Conservation (phyloP, 2,888 invertebrate species). For the Eilema griseolum region DNA sequence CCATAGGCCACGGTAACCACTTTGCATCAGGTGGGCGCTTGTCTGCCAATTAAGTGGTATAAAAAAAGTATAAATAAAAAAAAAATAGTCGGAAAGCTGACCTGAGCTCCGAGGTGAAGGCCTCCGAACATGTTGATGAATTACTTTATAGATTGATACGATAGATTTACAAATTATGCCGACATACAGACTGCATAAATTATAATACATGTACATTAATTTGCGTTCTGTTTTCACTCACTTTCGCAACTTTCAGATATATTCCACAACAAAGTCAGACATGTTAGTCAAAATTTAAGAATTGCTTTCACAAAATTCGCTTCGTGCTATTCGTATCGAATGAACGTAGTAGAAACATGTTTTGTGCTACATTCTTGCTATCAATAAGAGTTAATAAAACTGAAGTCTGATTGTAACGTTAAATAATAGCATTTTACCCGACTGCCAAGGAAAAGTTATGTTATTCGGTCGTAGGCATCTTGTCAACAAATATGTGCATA, state of each 20-base stretch:
- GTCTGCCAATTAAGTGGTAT: no score
- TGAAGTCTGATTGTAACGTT: not conserved
- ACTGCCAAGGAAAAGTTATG: no score
- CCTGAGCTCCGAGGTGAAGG: not conserved
- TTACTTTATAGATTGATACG: not conserved
- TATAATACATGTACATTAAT: conserved; percentile 2
- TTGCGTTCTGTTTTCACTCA: conserved; percentile 10
- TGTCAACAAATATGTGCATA: no score
- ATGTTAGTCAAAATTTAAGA: conserved; percentile 37
- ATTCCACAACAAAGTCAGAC: conserved; percentile 16
- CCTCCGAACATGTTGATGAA: not conserved
- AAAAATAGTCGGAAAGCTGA: not conserved
- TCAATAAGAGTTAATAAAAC: not conserved
- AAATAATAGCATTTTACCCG: no score
- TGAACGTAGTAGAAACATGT: not conserved
- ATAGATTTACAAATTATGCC: not conserved
- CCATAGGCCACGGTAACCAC: no score
- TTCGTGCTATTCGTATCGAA: not conserved
- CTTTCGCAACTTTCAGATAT: conserved; percentile 32
- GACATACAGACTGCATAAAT: not conserved
- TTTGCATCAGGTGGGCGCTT: no score
- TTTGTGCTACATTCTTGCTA: not conserved
- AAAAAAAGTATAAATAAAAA: no score
- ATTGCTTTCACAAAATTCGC: conserved; percentile 20
- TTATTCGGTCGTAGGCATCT: no score